These are phyloP conservation scores for Daboia siamensis DNA, from an alignment of 2,113 vertebrate species.

Conservation along the genomic window DNA sequence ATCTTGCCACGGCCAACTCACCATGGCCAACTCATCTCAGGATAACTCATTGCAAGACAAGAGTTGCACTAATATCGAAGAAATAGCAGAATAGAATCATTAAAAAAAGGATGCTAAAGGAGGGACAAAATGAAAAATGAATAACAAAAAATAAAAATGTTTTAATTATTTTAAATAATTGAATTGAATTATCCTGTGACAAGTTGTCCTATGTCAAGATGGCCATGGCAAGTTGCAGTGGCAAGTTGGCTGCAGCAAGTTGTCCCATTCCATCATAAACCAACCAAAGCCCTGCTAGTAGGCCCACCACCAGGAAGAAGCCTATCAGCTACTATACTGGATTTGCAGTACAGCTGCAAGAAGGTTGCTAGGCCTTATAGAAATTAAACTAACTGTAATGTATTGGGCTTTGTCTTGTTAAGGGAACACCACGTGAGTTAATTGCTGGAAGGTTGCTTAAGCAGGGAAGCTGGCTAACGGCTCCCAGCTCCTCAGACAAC, in stretches of 20 bases:
- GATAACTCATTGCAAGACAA: not conserved
- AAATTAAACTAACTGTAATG: not conserved
- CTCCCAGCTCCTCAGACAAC: no score
- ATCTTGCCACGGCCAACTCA: not conserved
- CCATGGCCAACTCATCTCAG: not conserved
- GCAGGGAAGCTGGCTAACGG: no score
- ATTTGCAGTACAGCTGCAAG: not conserved
- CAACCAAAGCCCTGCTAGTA: not conserved
- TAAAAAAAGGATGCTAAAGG: not conserved
- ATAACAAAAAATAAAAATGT: not conserved
- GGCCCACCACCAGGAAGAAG: not conserved
- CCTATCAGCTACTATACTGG: not conserved
- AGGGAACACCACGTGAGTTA: no score
- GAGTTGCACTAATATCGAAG: not conserved
- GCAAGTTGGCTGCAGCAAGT: not conserved
- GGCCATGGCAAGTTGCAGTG: not conserved
- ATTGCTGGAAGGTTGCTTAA: no score
- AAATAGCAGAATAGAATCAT: not conserved
- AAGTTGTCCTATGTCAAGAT: not conserved
- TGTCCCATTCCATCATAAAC: not conserved
- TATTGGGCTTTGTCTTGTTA: no score
- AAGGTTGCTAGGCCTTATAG: not conserved
- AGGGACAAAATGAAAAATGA: not conserved
- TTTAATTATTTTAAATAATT: not conserved
- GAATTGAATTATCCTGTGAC: not conserved